These are phyloP conservation scores for Electrona antarctica DNA, from an alignment of 2,113 vertebrate genomes.

Conservation along the genomic window DNA sequence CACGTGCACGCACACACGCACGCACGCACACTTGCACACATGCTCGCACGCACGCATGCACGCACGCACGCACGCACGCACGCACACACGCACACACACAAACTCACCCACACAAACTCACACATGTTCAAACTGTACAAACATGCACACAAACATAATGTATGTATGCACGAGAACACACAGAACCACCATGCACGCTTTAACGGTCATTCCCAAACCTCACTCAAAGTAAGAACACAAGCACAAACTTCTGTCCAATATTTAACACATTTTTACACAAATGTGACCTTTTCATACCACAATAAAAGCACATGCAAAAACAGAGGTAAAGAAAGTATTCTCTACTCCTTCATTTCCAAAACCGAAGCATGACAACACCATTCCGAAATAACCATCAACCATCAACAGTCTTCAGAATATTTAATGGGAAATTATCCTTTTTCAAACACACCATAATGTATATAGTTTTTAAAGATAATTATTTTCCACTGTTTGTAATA, in stretches of 20 bases:
- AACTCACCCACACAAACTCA: conserved; percentile 1
- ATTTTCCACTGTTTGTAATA: not conserved
- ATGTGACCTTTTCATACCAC: not conserved
- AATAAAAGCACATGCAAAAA: conserved; percentile 16
- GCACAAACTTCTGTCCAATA: conserved; percentile 17
- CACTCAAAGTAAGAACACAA: conserved; percentile 3
- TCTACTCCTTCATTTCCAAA: conserved; percentile 2
- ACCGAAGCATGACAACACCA: not conserved
- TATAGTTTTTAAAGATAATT: not conserved
- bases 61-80: conserved; percentile 1
- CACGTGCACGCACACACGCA: conserved; percentile 14
- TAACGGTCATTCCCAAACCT: conserved; percentile 5
- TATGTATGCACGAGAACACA: too few relatives aligned
- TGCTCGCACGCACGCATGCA: conserved; percentile 5
- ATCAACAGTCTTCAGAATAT: conserved; percentile 22
- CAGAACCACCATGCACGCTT: too few relatives aligned
- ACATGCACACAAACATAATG: conserved; percentile 7
- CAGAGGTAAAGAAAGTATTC: conserved; percentile 17
- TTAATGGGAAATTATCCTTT: conserved; percentile 50
- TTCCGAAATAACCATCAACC: not conserved
- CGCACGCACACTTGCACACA: conserved; percentile 1
- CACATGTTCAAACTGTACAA: too few relatives aligned
- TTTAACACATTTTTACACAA: not conserved
- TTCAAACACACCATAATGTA: conserved; percentile 25
- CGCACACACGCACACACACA: conserved; percentile 13